Evolutionary conservation across 2,888 invertebrate species (phyloP).

Genomic region (Pomacea canaliculata): DNA sequence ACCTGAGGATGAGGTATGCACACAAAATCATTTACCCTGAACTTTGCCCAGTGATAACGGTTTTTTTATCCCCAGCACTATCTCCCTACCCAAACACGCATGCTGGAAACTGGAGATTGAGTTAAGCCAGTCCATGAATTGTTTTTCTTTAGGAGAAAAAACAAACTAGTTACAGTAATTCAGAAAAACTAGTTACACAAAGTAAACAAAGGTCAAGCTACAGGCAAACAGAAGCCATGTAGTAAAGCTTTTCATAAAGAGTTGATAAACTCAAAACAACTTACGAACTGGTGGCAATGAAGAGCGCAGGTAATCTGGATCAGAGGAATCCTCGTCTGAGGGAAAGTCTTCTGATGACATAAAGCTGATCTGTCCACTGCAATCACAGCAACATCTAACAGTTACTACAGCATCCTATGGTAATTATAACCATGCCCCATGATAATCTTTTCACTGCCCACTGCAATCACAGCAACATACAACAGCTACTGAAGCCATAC

Average conservation of each 20-base stretch:
- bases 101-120: too few relatives aligned
- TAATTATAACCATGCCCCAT: too few relatives aligned
- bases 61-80: too few relatives aligned
- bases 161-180: too few relatives aligned
- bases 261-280: not conserved
- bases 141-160: too few relatives aligned
- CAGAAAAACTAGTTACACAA: not conserved
- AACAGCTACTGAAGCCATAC: not conserved
- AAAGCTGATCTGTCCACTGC: conserved; percentile 67
- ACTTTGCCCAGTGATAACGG: too few relatives aligned
- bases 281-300: conserved; percentile 38
- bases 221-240: not conserved
- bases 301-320: conserved; percentile 40
- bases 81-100: too few relatives aligned
- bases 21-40: too few relatives aligned
- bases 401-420: too few relatives aligned
- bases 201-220: not conserved
- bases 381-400: conserved; percentile 35
- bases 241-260: too few relatives aligned
- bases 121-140: too few relatives aligned
- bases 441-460: not conserved
- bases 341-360: conserved; percentile 48
- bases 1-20: too few relatives aligned
- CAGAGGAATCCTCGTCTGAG: conserved; percentile 50
- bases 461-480: conserved; percentile 5